Conservation (phyloP, 2,113 vertebrate species). For the Clarias gariepinus region DNA sequence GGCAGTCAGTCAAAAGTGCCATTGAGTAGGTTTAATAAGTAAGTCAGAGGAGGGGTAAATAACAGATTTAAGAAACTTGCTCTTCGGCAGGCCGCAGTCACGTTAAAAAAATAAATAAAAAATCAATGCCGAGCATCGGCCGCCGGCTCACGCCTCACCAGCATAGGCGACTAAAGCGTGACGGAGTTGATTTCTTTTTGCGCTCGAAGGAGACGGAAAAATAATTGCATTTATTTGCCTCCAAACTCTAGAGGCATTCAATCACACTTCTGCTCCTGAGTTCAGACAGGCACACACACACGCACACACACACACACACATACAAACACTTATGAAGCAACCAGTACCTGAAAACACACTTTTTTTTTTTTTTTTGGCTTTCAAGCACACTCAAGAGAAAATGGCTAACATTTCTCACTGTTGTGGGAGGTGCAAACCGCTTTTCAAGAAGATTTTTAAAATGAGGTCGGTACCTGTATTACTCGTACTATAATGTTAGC, state of each 20-base stretch:
- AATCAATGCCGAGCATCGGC: background rate
- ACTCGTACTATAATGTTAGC: background rate
- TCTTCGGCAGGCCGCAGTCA: slow-evolving; percentile 22
- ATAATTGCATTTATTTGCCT: slow-evolving; percentile 45
- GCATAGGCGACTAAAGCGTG: slow-evolving; percentile 16
- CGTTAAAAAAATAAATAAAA: too few species aligned
- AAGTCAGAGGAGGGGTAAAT: slow-evolving; percentile 32
- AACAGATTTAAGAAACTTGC: slow-evolving; percentile 17
- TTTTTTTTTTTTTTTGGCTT: background rate
- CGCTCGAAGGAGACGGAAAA: slow-evolving; percentile 36
- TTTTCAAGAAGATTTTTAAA: background rate
- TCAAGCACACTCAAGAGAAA: slow-evolving; percentile 19
- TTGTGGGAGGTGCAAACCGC: background rate
- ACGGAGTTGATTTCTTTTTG: slow-evolving; percentile 38
- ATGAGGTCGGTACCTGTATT: background rate
- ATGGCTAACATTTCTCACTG: background rate
- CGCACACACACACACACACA: background rate
- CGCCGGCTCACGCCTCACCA: background rate
- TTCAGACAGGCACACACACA: background rate
- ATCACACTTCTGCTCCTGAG: slow-evolving; percentile 1
- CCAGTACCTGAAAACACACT: background rate
- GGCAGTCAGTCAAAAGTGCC: background rate
- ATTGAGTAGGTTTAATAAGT: slow-evolving; percentile 45
- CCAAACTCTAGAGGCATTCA: slow-evolving; percentile 14
- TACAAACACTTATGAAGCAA: background rate